Evolutionary conservation across 2,888 invertebrate genomes (phyloP), one percentile per base, ranked within the genome.

Genomic region (Nudaria mundana): DNA sequence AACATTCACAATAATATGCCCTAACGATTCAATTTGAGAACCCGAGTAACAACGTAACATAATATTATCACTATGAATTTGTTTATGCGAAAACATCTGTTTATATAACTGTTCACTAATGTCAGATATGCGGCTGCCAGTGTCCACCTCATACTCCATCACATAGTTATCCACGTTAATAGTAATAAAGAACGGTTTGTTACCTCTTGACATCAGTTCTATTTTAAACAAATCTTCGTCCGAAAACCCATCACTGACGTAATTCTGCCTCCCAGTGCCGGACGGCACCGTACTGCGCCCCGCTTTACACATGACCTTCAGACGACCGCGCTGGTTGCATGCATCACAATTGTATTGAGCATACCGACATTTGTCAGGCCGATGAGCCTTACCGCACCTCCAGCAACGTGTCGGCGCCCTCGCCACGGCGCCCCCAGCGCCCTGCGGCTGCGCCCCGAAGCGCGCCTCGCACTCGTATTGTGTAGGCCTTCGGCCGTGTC

Each of bases 121-220:
- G 4, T 3, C n/a, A n/a, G n/a, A n/a, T n/a, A n/a, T n/a, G n/a
- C n/a, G n/a, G n/a, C n/a, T n/a, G n/a, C n/a, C n/a, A n/a, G n/a
- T n/a, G n/a, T n/a, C n/a, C n/a, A n/a, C n/a, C n/a, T n/a, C n/a
- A n/a, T n/a, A n/a, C n/a, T 18, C 18, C 3, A 18, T 4, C 18
- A 18, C 5, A 18, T 5, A 18, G 3, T n/a, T 33, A 16, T 29
- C 39, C 0, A 39, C 23, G 0, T 3, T 16, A 1, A 39, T 2
- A 1, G 13, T 18, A 24, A 39, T 33, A 39, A 24, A 33, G 14
- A 28, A 39, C 10, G 39, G 39, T n/a, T 30, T 15, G n/a, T 29
- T 32, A 15, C 12, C 31, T 10, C 14, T 1, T n/a, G n/a, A 3
- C 1, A 2, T n/a, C 14, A n/a, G n/a, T n/a, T n/a, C n/a, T n/a